Evolutionary conservation across 2,797 vertebrate genomes (phyloP).

Genomic region (Limosa lapponica): DNA sequence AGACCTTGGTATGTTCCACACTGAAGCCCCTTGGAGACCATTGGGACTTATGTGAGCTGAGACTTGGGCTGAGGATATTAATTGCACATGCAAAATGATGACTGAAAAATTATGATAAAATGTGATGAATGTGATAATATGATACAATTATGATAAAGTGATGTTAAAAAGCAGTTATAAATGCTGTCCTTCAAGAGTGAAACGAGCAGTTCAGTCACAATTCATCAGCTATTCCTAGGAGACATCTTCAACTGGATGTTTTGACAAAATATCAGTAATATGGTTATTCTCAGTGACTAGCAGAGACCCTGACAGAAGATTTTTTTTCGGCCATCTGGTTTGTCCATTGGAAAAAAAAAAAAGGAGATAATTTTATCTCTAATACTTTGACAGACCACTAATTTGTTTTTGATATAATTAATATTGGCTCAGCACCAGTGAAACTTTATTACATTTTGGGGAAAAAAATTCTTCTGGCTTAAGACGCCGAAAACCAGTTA

Average conservation of each 20-base stretch:
- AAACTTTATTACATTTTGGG: not conserved
- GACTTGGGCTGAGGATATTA: not conserved
- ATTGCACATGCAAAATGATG: not conserved
- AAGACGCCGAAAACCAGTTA: not conserved
- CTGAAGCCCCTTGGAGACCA: not conserved
- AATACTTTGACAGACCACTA: constrained; percentile 27
- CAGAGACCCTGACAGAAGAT: not conserved
- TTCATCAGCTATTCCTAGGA: constrained; percentile 17
- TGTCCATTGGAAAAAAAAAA: not conserved
- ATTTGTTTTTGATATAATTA: constrained; percentile 34
- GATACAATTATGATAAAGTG: not conserved
- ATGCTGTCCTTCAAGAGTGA: constrained; percentile 18
- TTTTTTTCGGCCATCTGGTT: not conserved
- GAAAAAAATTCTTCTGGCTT: not conserved
- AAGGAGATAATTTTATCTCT: not conserved
- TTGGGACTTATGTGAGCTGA: not conserved
- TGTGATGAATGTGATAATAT: not conserved
- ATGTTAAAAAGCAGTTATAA: constrained; percentile 5
- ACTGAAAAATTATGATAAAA: not conserved
- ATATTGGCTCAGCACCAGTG: not conserved
- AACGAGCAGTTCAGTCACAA: constrained; percentile 1
- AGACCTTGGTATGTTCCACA: not conserved
- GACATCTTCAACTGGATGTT: not conserved
- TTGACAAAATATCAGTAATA: constrained; percentile 44
- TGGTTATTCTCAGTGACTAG: not conserved